Percentiles rank a stretch among this genome's conserved stretches.
Conservation (phyloP, 2,888 invertebrate species). For the Psylliodes chrysocephalus region DNA sequence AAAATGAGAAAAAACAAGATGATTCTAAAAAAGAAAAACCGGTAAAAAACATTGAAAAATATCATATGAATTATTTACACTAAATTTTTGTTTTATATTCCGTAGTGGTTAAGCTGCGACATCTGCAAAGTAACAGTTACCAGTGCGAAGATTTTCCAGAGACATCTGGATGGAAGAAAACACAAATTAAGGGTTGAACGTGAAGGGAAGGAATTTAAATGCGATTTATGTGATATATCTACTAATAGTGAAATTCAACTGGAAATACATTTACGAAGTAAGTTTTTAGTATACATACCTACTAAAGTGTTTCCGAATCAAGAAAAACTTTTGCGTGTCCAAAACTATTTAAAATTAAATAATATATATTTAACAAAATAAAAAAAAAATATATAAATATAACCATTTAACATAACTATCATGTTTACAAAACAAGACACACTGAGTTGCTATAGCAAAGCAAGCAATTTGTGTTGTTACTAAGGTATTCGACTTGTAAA, state of each 20-base stretch:
- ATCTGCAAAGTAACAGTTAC: conserved; percentile 62
- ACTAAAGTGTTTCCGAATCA: too few species aligned
- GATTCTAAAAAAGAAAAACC: background rate
- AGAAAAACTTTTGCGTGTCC: too few species aligned
- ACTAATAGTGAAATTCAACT: conserved; percentile 63
- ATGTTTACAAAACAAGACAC: too few species aligned
- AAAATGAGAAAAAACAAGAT: background rate
- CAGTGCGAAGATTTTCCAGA: conserved; percentile 59
- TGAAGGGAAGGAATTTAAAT: conserved; percentile 60
- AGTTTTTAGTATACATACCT: too few species aligned
- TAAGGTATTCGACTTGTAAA: too few species aligned
- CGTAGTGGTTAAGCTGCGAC: conserved; percentile 57
- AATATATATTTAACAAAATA: too few species aligned
- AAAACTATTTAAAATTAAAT: too few species aligned
- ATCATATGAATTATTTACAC: too few species aligned
- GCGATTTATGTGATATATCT: conserved; percentile 60
- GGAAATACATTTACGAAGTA: conserved; percentile 61
- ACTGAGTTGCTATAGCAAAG: too few species aligned
- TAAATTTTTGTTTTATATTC: conserved; percentile 8
- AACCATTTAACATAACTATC: too few species aligned
- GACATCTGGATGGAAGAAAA: conserved; percentile 61
- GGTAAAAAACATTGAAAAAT: conserved; percentile 16
- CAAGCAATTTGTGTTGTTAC: too few species aligned
- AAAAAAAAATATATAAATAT: too few species aligned
- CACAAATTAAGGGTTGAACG: conserved; percentile 59